phyloP scores from a whole-genome alignment of 2,797 vertebrate genomes.

The Danionella dracula region DNA sequence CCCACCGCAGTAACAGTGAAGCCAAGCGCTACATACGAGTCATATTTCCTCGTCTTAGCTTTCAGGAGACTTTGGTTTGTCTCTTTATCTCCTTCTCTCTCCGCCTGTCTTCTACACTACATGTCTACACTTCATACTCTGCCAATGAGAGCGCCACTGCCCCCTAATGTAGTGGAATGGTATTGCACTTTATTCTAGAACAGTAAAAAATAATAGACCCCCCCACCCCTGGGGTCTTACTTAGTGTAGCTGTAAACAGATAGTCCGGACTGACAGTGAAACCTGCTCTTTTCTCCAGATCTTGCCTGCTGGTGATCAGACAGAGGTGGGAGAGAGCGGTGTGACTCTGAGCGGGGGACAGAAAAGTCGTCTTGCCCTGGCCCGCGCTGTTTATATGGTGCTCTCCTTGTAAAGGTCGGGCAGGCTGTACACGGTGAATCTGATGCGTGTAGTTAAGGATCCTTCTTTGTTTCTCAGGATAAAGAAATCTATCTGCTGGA shows the following conservation, averaged over 20 bases:
- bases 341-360: slow-evolving; percentile 95
- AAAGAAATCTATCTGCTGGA: slow-evolving; percentile 93
- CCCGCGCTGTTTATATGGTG: slow-evolving; percentile 93
- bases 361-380: slow-evolving; percentile 89
- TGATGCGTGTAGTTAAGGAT: neutral
- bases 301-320: slow-evolving; percentile 84
- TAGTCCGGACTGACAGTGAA: neutral
- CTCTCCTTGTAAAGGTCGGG: neutral
- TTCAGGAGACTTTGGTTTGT: too few species aligned
- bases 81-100: too few species aligned
- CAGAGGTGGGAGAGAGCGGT: slow-evolving; percentile 94
- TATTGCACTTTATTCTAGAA: too few species aligned
- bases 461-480: slow-evolving; percentile 63
- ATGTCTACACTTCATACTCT: too few species aligned
- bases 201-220: too few species aligned
- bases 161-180: too few species aligned
- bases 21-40: too few species aligned
- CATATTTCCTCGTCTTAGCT: too few species aligned
- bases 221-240: too few species aligned
- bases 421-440: neutral
- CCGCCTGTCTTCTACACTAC: too few species aligned
- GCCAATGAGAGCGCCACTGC: too few species aligned
- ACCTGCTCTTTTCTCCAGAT: slow-evolving; percentile 60
- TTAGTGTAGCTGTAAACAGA: neutral
- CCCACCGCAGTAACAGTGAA: too few species aligned